A percentile compares a stretch with the other conserved stretches of the same genome.
Conservation (phyloP, 1,140 invertebrate species). For the Steinernema feltiae region DNA sequence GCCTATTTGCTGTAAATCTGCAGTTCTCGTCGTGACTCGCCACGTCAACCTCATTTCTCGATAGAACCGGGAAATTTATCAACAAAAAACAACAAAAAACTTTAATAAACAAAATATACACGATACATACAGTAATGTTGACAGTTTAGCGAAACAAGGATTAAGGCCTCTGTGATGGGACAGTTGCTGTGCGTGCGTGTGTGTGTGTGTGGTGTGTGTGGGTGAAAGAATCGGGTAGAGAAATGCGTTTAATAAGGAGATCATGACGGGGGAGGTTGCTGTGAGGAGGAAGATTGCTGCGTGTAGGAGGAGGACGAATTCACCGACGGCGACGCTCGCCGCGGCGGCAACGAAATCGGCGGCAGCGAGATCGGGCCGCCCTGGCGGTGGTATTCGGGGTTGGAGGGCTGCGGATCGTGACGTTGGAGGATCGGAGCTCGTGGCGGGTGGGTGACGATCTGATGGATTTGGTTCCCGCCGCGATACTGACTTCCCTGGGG, state of each 20-base stretch:
- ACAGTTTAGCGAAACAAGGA: too few relatives aligned
- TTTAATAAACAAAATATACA: too few relatives aligned
- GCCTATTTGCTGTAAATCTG: too few relatives aligned
- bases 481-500: background rate
- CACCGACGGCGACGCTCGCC: background rate
- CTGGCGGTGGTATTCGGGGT: background rate
- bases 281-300: background rate
- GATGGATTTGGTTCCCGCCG: background rate
- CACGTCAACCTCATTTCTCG: too few relatives aligned
- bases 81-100: too few relatives aligned
- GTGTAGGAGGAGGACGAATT: background rate
- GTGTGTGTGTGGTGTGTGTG: background rate
- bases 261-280: background rate
- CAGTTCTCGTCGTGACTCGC: too few relatives aligned
- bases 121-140: too few relatives aligned
- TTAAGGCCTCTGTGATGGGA: too few relatives aligned
- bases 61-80: too few relatives aligned
- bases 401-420: background rate
- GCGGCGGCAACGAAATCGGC: background rate
- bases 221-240: background rate
- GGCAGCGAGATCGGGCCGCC: background rate
- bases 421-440: background rate
- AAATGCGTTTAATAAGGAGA: background rate
- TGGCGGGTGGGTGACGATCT: background rate
- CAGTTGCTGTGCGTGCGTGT: background rate